Evolutionary conservation across 2,113 vertebrate species (phyloP).

Genomic region (Sander lucioperca): DNA sequence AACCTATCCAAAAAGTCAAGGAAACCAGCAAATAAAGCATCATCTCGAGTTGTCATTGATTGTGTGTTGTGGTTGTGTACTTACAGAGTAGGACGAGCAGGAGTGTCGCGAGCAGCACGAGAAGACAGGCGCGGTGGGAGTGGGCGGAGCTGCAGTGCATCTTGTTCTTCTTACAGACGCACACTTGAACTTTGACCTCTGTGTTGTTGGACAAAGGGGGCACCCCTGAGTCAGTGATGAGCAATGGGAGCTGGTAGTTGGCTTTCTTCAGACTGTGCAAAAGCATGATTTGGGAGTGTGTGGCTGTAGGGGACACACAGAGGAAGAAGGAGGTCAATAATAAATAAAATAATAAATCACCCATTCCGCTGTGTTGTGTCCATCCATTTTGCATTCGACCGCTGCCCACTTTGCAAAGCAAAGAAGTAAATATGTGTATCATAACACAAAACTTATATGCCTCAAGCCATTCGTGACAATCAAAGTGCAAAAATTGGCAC

Average conservation of each 20-base stretch:
- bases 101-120: conserved; percentile 78
- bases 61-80: conserved; percentile 33
- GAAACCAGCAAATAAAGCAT: not conserved
- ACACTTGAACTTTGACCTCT: conserved; percentile 96
- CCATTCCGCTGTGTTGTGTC: not conserved
- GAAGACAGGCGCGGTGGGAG: conserved; percentile 82
- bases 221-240: conserved; percentile 95
- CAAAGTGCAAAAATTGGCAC: conserved; percentile 41
- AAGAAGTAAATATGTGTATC: conserved; percentile 11
- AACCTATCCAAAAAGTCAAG: not conserved
- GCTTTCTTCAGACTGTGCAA: conserved; percentile 95
- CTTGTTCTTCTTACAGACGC: conserved; percentile 96
- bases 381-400: not conserved
- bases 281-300: conserved; percentile 94
- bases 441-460: not conserved
- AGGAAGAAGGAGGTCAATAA: not conserved
- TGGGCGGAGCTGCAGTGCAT: conserved; percentile 92
- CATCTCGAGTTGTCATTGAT: not conserved
- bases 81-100: conserved; percentile 74
- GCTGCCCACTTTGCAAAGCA: conserved; percentile 18
- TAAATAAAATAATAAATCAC: not conserved
- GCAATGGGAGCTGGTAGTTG: conserved; percentile 95
- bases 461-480: conserved; percentile 17
- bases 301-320: conserved; percentile 78
- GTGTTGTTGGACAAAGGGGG: conserved; percentile 94